Conservation (phyloP, 2,888 invertebrate species). For the Eupithecia pulchellata region DNA sequence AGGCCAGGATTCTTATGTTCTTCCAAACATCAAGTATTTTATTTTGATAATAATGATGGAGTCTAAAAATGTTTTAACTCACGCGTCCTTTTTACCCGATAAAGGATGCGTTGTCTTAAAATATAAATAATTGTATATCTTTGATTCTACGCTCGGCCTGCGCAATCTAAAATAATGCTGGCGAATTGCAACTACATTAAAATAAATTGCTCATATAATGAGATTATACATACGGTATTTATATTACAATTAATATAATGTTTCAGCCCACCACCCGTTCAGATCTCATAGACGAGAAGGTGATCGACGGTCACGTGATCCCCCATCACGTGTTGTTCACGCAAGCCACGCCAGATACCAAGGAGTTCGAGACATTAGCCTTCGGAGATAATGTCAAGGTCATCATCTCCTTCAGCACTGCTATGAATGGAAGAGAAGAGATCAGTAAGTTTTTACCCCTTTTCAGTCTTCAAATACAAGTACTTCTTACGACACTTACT, state of each 20-base stretch:
- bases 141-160: too few species aligned
- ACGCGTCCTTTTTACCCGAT: too few species aligned
- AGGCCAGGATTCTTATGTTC: neutral
- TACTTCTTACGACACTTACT: neutral
- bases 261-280: conserved; percentile 88
- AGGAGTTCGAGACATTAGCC: conserved; percentile 92
- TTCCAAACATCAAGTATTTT: neutral
- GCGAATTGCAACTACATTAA: too few species aligned
- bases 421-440: conserved; percentile 87
- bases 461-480: neutral
- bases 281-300: conserved; percentile 92
- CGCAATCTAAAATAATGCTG: too few species aligned
- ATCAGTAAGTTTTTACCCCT: conserved; percentile 84
- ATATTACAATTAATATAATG: conserved; percentile 17
- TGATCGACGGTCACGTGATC: conserved; percentile 96
- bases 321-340: conserved; percentile 95
- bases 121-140: too few species aligned
- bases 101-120: too few species aligned
- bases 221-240: too few species aligned
- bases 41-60: neutral
- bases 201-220: too few species aligned
- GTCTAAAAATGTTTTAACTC: neutral
- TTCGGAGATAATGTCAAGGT: conserved; percentile 94
- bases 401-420: conserved; percentile 91
- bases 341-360: conserved; percentile 90